Conservation (phyloP, 1,140 invertebrate species). For the Saccostrea glomerata region DNA sequence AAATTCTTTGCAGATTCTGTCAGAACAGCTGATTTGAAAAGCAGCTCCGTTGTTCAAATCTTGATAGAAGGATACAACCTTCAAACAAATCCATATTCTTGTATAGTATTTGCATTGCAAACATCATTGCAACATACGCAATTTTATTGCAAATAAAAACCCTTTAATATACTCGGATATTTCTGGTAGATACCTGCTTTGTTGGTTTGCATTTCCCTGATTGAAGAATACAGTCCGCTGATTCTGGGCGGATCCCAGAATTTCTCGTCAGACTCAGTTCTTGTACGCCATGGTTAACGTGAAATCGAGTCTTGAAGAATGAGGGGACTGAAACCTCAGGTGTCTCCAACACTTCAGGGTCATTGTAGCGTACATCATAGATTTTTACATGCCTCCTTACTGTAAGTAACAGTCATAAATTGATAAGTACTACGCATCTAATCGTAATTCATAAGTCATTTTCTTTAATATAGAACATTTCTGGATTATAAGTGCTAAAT, state of each 20-base stretch:
- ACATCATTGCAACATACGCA: not conserved
- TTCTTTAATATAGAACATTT: too few species aligned
- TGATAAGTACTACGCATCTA: too few species aligned
- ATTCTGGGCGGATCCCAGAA: not conserved
- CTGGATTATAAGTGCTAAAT: too few species aligned
- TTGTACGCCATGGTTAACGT: not conserved
- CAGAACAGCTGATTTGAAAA: not conserved
- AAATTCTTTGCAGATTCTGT: not conserved
- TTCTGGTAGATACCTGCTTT: not conserved
- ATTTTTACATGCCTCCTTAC: not conserved
- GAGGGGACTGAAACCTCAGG: not conserved
- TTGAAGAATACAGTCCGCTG: not conserved
- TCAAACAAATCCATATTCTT: not conserved
- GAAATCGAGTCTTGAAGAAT: not conserved
- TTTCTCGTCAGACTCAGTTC: not conserved
- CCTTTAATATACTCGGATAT: too few species aligned
- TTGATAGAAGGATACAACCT: constrained; percentile 4
- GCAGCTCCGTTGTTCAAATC: not conserved
- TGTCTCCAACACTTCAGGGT: not conserved
- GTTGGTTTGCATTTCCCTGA: not conserved
- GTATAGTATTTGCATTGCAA: not conserved
- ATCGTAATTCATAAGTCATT: too few species aligned
- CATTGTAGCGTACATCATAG: not conserved
- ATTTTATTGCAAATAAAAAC: not conserved
- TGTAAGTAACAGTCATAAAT: not conserved